These are phyloP conservation scores for Arrhamphus sclerolepis DNA, from an alignment of 2,797 vertebrate genomes.

Conservation along the genomic window DNA sequence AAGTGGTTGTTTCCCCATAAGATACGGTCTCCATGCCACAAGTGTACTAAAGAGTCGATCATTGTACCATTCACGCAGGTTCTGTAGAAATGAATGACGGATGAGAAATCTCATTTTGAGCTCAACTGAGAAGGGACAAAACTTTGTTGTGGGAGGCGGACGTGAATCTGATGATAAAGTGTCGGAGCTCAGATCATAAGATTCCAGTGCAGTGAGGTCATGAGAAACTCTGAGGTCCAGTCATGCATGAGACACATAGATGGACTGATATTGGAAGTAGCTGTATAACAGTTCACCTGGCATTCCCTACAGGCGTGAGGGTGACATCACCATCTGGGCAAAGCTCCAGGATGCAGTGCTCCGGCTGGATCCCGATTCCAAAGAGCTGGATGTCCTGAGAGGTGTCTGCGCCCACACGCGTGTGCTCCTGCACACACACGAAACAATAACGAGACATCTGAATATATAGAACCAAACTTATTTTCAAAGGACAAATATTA, in stretches of 20 bases:
- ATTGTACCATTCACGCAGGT: conserved; percentile 95
- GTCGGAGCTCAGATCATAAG: conserved; percentile 42
- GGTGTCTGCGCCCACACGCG: conserved; percentile 92
- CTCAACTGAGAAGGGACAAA: conserved; percentile 26
- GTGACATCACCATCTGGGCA: conserved; percentile 90
- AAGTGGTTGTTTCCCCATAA: conserved; percentile 99
- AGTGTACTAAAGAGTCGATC: conserved; percentile 84
- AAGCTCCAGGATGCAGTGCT: conserved; percentile 93
- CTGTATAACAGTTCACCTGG: conserved; percentile 82
- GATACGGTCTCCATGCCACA: conserved; percentile 98
- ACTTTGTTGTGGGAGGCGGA: conserved; percentile 37
- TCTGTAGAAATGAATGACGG: conserved; percentile 67
- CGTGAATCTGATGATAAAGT: conserved; percentile 63
- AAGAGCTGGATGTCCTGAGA: conserved; percentile 99
- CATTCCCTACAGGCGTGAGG: conserved; percentile 88
- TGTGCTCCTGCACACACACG: conserved; percentile 85
- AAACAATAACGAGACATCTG: conserved; percentile 22
- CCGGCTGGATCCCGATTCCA: conserved; percentile 95
- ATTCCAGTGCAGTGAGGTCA: conserved; percentile 69
- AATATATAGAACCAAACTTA: conserved; percentile 14
- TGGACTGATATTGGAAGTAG: background rate
- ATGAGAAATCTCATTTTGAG: conserved; percentile 1
- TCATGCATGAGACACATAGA: conserved; percentile 42
- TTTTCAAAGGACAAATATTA: background rate
- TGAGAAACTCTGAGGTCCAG: conserved; percentile 61